Base-by-base conservation (phyloP, 2,888 invertebrate genomes). In the Orchestes rusci region DNA sequence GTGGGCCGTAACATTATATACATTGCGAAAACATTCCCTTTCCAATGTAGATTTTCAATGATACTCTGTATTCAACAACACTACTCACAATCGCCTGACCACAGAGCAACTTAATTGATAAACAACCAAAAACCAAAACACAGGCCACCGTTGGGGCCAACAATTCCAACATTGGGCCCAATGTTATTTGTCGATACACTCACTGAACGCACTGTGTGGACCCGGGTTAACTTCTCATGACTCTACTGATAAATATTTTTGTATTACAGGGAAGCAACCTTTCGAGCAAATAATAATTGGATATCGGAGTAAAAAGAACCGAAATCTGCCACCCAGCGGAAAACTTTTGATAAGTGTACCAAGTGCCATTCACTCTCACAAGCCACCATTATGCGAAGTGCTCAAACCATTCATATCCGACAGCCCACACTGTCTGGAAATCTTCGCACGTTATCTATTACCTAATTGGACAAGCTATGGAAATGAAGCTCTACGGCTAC, bases 301-400 rank as follows among this genome's bases (percentile, higher is more conserved):
- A 7, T 62, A 64, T 12, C 66, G 56, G 52, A 53, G 43, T 1
- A 53, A 62, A 1, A 41, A 33, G 16, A 19, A 18, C 4, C 28
- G 28, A 18, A n/a, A n/a, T n/a, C 44, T 50, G 3, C 53, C 74
- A 2, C 64, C 73, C 50, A 67, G 73, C 31, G 39, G 45, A 3
- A 77, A 77, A 61, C 59, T 90, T 32, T 64, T 95, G 41, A 68
- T 88, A 13, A 92, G 92, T 66, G 73, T 92, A 16, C 95, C 96
- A 0, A 93, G 93, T 70, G 83, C 87, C 12, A 73, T 95, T 45
- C 95, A 96, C 69, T 96, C 96, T 0, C 92, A 94, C 65, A 97
- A 97, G 69, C 95, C 95, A 29, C 93, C 94, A 1, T 68, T 96
- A 41, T 60, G 71, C 82, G 87, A 85, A 59, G 56, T 89, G 16